Conservation (phyloP, 2,113 vertebrate genomes). For the Muntiacus reevesi region DNA sequence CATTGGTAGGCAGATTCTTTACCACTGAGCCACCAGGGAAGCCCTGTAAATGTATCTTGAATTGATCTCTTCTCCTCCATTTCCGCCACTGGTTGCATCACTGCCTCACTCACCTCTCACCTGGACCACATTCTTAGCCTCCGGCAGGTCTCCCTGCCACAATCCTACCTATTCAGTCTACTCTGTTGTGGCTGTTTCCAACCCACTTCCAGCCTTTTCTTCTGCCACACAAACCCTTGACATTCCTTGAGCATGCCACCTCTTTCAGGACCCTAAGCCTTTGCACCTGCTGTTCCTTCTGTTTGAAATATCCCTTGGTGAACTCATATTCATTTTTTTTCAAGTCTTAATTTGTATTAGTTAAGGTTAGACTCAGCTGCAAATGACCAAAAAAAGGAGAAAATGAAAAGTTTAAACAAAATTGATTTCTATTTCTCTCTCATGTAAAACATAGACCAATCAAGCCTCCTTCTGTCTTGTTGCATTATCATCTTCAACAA, state of each 20-base stretch:
- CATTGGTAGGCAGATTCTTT: background rate
- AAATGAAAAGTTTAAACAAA: background rate
- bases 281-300: background rate
- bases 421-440: background rate
- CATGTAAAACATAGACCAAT: background rate
- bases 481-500: background rate
- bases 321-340: background rate
- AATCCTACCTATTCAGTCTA: background rate
- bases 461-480: background rate
- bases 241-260: background rate
- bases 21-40: background rate
- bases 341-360: background rate
- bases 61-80: background rate
- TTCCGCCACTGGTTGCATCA: background rate
- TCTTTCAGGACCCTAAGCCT: background rate
- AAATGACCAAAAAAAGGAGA: background rate
- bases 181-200: background rate
- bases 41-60: background rate
- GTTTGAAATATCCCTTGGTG: background rate
- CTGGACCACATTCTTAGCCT: background rate
- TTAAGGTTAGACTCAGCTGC: background rate
- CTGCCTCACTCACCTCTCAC: background rate
- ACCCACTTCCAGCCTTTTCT: background rate
- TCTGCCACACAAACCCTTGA: background rate
- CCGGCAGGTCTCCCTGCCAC: background rate